phyloP scores from a whole-genome alignment of 1,140 invertebrate genomes.

The Heliothis subflexa region DNA sequence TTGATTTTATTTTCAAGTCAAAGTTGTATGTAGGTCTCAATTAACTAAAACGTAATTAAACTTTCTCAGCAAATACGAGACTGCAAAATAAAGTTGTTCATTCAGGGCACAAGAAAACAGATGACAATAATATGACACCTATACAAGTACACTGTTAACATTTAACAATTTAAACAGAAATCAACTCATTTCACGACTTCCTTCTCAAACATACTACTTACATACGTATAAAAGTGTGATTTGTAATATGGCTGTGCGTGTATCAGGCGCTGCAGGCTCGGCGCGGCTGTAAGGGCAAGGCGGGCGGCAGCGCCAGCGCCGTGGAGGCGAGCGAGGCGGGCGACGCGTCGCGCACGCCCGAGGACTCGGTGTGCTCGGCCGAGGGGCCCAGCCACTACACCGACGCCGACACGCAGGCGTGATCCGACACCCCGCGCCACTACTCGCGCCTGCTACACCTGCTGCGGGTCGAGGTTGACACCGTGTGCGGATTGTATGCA shows the following conservation, averaged over 20 bases:
- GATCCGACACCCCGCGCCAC: conserved; percentile 41
- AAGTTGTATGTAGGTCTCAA: neutral
- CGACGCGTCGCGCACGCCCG: conserved; percentile 89
- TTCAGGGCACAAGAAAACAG: neutral
- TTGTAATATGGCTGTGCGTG: conserved; percentile 7
- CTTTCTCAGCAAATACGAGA: too few species aligned
- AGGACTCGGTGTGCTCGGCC: conserved; percentile 91
- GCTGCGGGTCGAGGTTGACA: too few species aligned
- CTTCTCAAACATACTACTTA: too few species aligned
- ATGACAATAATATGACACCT: neutral
- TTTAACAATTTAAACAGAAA: neutral
- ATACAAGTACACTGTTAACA: neutral
- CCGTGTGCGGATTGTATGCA: too few species aligned
- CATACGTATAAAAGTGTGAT: neutral
- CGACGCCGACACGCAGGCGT: conserved; percentile 73
- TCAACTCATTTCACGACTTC: conserved; percentile 16
- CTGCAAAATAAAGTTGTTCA: too few species aligned
- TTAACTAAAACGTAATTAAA: too few species aligned
- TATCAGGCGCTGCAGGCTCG: conserved; percentile 86
- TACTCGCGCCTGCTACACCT: neutral
- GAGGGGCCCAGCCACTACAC: conserved; percentile 89
- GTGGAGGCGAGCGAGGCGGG: conserved; percentile 88
- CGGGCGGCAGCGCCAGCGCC: conserved; percentile 86
- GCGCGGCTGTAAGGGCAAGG: conserved; percentile 84
- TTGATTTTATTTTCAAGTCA: conserved; percentile 4